Base-by-base conservation (phyloP, 2,113 vertebrate genomes). In the Opisthocomus hoazin region DNA sequence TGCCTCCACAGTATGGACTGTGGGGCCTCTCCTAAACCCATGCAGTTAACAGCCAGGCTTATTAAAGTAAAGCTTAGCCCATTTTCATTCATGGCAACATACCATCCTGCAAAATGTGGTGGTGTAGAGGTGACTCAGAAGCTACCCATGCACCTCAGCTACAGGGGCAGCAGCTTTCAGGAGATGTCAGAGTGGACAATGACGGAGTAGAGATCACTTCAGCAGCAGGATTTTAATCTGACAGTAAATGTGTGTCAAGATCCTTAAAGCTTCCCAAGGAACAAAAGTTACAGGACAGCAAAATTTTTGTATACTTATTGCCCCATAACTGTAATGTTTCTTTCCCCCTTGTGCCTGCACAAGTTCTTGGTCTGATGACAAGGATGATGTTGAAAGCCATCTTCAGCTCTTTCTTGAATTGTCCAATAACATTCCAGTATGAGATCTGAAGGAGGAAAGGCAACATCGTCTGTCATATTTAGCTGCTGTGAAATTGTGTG, bases 401-500 rank as follows among this genome's bases (percentile, higher is more conserved):
- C 43, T 93, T 95, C 85, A 96, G 24, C 22, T 29, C 53, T 94
- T 97, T 84, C 58, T 84, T 79, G 92, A 87, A 83, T 95, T 84
- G 94, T 86, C 50, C 81, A 84, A 30, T 77, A 89, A 64, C 41
- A 51, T 80, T 90, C 32, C 57, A 71, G 53, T n/a, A 24, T 29
- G 90, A 96, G 97, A 94, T 87, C 71, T 6, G 11, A 93, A 61
- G 51, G 53, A 93, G 27, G 43, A 65, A 70, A 41, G 78, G 77
- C 90, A 95, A 60, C 53, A 54, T 95, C 9, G 10, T 88, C 91
- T 95, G 70, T 94, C 69, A 57, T 89, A 89, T 85, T 96, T 87
- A 95, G 58, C 43, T 73, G 71, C 68, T 79, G 57, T 95, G 85
- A 97, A 96, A 87, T 93, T 95, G 75, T 88, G 36, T 94, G 93